A percentile compares a stretch with the other conserved stretches of the same genome.
phyloP scores from a whole-genome alignment of 2,888 invertebrate genomes.

The Apamea sordens region DNA sequence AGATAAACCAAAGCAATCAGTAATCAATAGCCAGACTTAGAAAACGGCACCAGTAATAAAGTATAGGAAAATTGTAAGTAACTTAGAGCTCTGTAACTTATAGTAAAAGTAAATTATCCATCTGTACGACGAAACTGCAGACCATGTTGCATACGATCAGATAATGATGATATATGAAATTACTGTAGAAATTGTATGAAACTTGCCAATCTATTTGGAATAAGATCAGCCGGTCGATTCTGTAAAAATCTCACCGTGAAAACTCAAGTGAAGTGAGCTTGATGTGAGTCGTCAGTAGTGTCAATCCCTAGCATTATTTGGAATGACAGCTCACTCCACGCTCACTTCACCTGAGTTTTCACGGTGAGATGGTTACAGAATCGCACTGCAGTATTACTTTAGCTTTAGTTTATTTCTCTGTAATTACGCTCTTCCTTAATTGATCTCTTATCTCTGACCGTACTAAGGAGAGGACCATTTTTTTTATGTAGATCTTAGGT shows the following conservation, averaged over 20 bases:
- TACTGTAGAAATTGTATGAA: constrained; percentile 12
- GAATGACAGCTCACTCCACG: no score
- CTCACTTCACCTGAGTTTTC: no score
- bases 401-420: neutral
- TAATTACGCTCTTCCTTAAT: neutral
- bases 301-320: no score
- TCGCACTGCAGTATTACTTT: no score
- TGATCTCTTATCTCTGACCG: neutral
- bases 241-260: no score
- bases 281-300: no score
- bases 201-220: neutral
- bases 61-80: constrained; percentile 42
- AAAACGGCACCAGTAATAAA: constrained; percentile 44
- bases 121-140: constrained; percentile 10
- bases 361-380: no score
- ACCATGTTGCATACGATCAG: constrained; percentile 6
- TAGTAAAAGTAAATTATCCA: constrained; percentile 46
- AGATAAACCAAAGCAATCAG: constrained; percentile 22
- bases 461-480: neutral
- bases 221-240: no score
- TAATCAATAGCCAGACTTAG: constrained; percentile 35
- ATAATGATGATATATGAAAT: constrained; percentile 22
- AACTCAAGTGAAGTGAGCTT: no score
- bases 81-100: constrained; percentile 19
- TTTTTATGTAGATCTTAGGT: neutral